Evolutionary conservation across 2,888 invertebrate species (phyloP), one percentile per base, ranked within the genome.

Genomic region (Lymantria dispar): DNA sequence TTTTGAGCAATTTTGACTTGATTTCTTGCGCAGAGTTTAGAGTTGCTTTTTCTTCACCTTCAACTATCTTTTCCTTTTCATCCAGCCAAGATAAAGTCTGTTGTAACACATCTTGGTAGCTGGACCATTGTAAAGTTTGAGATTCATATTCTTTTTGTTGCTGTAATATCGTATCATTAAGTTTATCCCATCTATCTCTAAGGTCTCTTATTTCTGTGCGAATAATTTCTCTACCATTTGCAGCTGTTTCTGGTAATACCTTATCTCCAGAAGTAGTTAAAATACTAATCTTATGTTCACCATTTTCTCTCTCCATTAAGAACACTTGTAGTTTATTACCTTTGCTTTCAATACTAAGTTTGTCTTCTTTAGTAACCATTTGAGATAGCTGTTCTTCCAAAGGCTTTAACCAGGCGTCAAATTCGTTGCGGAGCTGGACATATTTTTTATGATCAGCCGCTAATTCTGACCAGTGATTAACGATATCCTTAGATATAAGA

Each of bases 181-280:
- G 90, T 76, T 93, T 94, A 70, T 98, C 98, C 97, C 98, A 98
- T 73, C 96, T 92, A 74, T 97, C 96, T 67, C 97, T 93, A 12
- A 97, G 93, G 29, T 93, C 92, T 70, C 97, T 93, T 51, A 98
- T 88, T 78, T 98, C 96, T 61, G 95, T 94, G n/a, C 98, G 93
- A 50, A 98, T 95, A 47, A 93, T 94, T 80, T 99, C 98, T 56
- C 98, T 93, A 0, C 98, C 98, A 65, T 95, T 95, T 0, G 98
- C 95, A 9, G 98, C 96, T 1, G 98, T 99, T 80, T 98, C 97
- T 0, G 98, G 97, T 56, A 98, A 93, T n/a, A 98, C 94, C 78
- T 96, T 95, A 74, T 99, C 98, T 2, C 97, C 97, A 0, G 95
- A 93, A 3, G 94, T 92, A 11, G 95, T 95, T 13, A 98, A 84